Base-by-base conservation (phyloP, 2,113 vertebrate species). In the Echinops telfairi region DNA sequence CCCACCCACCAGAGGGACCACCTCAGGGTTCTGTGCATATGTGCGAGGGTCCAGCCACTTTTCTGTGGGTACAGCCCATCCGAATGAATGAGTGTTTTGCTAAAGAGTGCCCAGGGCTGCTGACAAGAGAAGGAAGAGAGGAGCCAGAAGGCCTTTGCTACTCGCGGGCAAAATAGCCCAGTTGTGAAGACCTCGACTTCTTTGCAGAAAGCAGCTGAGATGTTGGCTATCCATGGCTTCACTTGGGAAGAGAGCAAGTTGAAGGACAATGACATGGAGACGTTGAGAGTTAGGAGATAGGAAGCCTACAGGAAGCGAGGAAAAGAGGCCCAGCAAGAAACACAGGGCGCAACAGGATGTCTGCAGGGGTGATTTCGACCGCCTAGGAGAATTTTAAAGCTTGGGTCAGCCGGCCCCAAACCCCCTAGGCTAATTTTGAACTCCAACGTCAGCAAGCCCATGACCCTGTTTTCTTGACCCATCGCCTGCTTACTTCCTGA, bases 71-170 rank as follows among this genome's bases (percentile, higher is more conserved):
- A 58, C 31, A 81, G 23, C 38, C 33, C 58, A 58, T 75, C 58
- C 29, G 2, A 47, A 47, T 29, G 15, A 38, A 38, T 29, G 19
- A 15, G 27, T 73, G 43, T 78, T 79, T 86, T 85, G 27, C 29
- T 79, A 12, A 58, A 88, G 33, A 22, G 3, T 25, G 9, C 22
- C 29, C 6, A 9, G 25, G 20, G 60, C 15, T 20, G 11, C 8
- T 78, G 31, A 78, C 2, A 2, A 0, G 1, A 2, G 15, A 43
- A 71, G 33, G 4, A 3, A 2, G 0, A 1, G 15, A 27, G 33
- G 25, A 31, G 33, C 25, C 29, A 53, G 38, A 75, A 83, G 80
- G 27, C 25, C 40, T 84, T n/a, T 76, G 33, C 29, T 57, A n/a
- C 66, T 66, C 1, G 9, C 64, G 88, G n/a, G 36, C 11, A 80